Evolutionary conservation across 2,113 vertebrate species (phyloP), one percentile per base, ranked within the genome.

Genomic region (Salvelinus sp.): DNA sequence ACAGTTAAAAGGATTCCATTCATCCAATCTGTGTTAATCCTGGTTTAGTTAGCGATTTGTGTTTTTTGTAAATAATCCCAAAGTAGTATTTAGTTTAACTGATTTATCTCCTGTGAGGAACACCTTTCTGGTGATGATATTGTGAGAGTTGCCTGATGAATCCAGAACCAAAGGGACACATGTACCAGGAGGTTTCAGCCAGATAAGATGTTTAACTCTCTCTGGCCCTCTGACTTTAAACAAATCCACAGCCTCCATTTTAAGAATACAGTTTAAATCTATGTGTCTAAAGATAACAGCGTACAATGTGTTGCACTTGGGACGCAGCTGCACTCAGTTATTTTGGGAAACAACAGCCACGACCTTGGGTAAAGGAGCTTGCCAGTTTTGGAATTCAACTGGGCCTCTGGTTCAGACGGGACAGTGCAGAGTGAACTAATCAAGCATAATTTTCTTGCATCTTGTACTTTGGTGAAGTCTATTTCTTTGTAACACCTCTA

Each of bases 361-460:
- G 94, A 96, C 95, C 95, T 97, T 96, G 96, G 92, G 89, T 83
- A 86, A 86, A 92, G 91, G 91, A 92, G 94, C 93, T 94, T 94
- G 93, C 94, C 95, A 95, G 92, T 94, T 97, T 96, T 95, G 95
- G 96, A 95, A 91, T 95, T 96, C 91, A 85, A 83, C 89, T 86
- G 90, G 88, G 88, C 91, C 80, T 78, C 87, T 85, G 83, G 82
- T 82, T 77, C 70, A 57, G 76, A 75, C 47, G 63, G 28, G 2
- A 27, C 68, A 54, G 62, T 58, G 57, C 33, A 69, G 48, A 22
- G 70, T 82, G 12, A 79, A 80, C 68, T 25, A 1, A 12, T 80
- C 47, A 72, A 72, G 4, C n/a, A 38, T 79, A 14, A 50, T 60
- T 70, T 20, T 58, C 10, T 62, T 76, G 30, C 5, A 76, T 20